These are phyloP conservation scores for Macroteleia sp. DNA, from an alignment of 2,888 invertebrate genomes.

Conservation along the genomic window DNA sequence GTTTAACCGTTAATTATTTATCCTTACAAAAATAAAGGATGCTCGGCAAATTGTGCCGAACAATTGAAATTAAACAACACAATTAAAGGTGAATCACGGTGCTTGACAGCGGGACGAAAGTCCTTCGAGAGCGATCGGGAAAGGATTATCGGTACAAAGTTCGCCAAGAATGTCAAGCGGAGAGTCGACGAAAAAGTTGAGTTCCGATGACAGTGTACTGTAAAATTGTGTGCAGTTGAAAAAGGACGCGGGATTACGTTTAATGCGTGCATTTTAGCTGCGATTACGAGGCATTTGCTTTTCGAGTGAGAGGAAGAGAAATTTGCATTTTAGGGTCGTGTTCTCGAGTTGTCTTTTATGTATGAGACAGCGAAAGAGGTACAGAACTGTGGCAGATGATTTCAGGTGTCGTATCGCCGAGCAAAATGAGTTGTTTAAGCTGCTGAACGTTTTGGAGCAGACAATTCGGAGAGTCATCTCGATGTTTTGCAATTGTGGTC, in stretches of 20 bases:
- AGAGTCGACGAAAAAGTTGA: not conserved
- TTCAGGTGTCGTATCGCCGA: no score
- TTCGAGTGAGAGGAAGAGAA: conserved; percentile 9
- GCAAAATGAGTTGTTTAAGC: no score
- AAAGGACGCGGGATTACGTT: not conserved
- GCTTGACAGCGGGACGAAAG: not conserved
- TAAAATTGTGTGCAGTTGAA: no score
- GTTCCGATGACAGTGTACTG: not conserved
- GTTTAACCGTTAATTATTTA: no score
- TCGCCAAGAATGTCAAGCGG: not conserved
- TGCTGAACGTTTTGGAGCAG: no score
- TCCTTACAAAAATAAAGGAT: no score
- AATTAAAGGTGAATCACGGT: not conserved
- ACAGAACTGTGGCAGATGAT: no score
- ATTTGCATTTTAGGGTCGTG: conserved; percentile 32
- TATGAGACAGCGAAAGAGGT: no score
- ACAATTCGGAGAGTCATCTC: no score
- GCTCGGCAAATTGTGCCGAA: no score
- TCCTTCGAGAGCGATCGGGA: conserved; percentile 3
- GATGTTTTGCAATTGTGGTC: no score
- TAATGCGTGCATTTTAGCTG: not conserved
- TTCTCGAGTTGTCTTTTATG: not conserved
- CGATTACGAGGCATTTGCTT: conserved; percentile 3
- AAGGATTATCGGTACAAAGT: conserved; percentile 19
- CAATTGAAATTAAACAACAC: no score